Percentiles rank a stretch among this genome's conserved stretches.
These are phyloP conservation scores for Drosophila dives DNA, from an alignment of 2,888 invertebrate genomes.

Conservation along the genomic window DNA sequence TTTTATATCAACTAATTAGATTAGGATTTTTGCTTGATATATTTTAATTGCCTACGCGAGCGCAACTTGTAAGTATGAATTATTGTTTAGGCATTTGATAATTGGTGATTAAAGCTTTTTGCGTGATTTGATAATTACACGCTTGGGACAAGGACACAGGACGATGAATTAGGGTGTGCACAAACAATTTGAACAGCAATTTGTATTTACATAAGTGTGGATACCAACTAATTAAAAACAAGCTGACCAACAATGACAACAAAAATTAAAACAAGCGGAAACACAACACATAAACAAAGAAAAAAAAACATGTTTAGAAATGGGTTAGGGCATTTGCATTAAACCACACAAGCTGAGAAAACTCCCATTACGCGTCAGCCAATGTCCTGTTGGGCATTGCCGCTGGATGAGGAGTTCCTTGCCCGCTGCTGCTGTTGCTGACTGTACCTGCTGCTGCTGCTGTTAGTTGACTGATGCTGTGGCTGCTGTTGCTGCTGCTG, in stretches of 20 bases:
- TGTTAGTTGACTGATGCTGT: constrained; percentile 65
- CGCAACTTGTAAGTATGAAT: constrained; percentile 60
- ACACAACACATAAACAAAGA: constrained; percentile 33
- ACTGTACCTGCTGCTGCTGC: constrained; percentile 76
- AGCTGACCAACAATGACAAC: constrained; percentile 29
- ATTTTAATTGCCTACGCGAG: constrained; percentile 56
- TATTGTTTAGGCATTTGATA: constrained; percentile 43
- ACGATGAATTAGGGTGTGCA: constrained; percentile 18
- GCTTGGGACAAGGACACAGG: constrained; percentile 15
- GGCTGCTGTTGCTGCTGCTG: constrained; percentile 63
- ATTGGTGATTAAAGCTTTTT: constrained; percentile 54
- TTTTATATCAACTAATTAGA: constrained; percentile 55
- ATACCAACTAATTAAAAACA: constrained; percentile 5
- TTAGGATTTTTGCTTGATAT: constrained; percentile 30
- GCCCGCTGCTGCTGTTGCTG: constrained; percentile 72
- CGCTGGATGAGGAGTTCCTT: constrained; percentile 68
- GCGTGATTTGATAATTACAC: constrained; percentile 31
- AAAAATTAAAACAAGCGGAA: constrained; percentile 32
- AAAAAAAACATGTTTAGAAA: constrained; percentile 12
- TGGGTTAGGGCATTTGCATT: constrained; percentile 52
- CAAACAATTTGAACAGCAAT: constrained; percentile 10
- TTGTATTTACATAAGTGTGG: constrained; percentile 46
- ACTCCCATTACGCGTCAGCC: constrained; percentile 93
- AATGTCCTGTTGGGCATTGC: constrained; percentile 86
- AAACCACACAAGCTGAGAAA: constrained; percentile 93